These are phyloP conservation scores for Anhinga anhinga DNA, from an alignment of 2,113 vertebrate genomes.

Conservation along the genomic window DNA sequence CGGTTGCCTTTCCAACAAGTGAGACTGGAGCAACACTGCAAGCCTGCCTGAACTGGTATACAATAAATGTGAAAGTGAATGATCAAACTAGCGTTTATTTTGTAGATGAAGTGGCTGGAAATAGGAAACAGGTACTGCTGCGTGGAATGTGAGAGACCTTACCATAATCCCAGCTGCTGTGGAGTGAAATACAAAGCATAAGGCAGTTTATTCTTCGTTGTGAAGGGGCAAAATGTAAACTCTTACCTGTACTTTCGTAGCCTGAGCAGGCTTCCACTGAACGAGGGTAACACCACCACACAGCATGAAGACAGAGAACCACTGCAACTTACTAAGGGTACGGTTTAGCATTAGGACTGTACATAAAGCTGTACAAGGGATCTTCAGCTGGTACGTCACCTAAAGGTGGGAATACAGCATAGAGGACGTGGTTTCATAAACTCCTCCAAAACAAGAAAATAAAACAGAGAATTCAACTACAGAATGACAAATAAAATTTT, in stretches of 20 bases:
- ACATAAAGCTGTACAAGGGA: conserved; percentile 94
- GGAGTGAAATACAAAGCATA: neutral
- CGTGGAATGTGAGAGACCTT: neutral
- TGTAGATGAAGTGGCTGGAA: neutral
- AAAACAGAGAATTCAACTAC: neutral
- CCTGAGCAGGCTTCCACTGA: conserved; percentile 89
- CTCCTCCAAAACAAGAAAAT: neutral
- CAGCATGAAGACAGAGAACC: conserved; percentile 93
- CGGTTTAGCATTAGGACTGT: conserved; percentile 93
- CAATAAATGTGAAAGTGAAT: neutral
- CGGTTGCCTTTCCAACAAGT: neutral
- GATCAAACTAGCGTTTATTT: neutral
- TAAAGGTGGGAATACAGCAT: conserved; percentile 9
- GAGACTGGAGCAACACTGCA: neutral
- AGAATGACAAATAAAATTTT: neutral
- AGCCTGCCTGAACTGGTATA: neutral
- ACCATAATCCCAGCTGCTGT: neutral
- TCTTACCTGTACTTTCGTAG: conserved; percentile 89
- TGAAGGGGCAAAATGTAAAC: neutral
- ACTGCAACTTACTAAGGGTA: conserved; percentile 89
- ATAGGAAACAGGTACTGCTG: neutral
- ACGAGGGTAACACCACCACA: conserved; percentile 90
- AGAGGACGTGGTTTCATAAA: neutral
- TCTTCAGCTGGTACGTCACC: conserved; percentile 98
- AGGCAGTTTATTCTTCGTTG: neutral